Evolutionary conservation across 2,888 invertebrate genomes (phyloP).

Genomic region (Cryptocephalus moraei): DNA sequence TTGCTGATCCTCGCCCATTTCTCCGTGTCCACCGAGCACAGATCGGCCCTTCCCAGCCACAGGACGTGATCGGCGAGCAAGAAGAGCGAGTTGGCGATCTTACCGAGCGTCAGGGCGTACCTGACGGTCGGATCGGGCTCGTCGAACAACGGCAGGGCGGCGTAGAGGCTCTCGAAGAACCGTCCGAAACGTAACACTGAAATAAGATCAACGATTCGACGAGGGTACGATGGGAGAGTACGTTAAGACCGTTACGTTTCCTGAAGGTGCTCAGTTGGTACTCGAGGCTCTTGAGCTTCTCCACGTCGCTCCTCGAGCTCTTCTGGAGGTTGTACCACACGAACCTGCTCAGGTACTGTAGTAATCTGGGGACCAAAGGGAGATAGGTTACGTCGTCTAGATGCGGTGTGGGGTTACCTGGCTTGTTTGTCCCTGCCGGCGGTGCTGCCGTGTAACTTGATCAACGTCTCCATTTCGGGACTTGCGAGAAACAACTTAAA

Average conservation of each 20-base stretch:
- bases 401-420: constrained; percentile 27
- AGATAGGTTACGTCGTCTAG: neutral
- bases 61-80: constrained; percentile 78
- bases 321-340: constrained; percentile 69
- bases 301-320: constrained; percentile 53
- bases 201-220: constrained; percentile 25
- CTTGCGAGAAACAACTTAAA: too few species aligned
- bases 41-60: constrained; percentile 71
- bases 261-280: constrained; percentile 75
- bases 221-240: constrained; percentile 25
- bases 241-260: constrained; percentile 54
- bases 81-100: constrained; percentile 68
- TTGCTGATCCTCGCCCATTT: constrained; percentile 67
- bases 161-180: constrained; percentile 71
- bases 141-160: constrained; percentile 59
- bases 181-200: constrained; percentile 78
- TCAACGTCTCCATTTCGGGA: constrained; percentile 35
- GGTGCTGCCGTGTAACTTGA: constrained; percentile 42
- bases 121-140: constrained; percentile 62
- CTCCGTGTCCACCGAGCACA: constrained; percentile 55
- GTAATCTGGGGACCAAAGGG: constrained; percentile 51
- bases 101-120: constrained; percentile 64
- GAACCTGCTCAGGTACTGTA: constrained; percentile 73
- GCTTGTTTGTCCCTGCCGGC: constrained; percentile 42
- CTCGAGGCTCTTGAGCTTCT: constrained; percentile 71